phyloP scores from a whole-genome alignment of 2,888 invertebrate species.

The Protodeltote pygarga region DNA sequence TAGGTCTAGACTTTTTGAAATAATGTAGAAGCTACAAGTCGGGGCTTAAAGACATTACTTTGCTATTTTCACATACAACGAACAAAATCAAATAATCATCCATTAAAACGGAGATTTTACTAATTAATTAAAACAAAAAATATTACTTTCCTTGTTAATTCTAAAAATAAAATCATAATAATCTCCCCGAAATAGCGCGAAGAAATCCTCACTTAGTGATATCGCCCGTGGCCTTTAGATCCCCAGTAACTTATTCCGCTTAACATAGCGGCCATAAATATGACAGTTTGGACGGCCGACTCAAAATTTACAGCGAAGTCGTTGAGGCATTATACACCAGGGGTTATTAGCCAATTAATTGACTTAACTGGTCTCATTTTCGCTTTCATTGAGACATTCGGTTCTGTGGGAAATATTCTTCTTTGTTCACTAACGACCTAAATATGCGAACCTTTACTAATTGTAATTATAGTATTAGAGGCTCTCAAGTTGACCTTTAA shows the following conservation, averaged over 20 bases:
- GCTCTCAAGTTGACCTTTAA: conserved; percentile 7
- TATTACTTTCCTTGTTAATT: conserved; percentile 5
- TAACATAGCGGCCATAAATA: conserved; percentile 46
- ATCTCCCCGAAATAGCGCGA: conserved; percentile 39
- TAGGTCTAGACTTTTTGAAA: no score
- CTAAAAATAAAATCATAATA: conserved; percentile 35
- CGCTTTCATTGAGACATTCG: conserved; percentile 6
- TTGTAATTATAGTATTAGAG: conserved; percentile 3
- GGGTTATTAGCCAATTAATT: conserved; percentile 37
- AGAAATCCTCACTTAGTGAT: conserved; percentile 48
- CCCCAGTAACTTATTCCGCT: conserved; percentile 45
- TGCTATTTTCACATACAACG: no score
- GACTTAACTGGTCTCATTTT: conserved; percentile 25
- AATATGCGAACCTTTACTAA: conserved; percentile 3
- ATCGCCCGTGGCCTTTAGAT: conserved; percentile 43
- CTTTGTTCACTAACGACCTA: conserved; percentile 15
- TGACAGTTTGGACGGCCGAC: conserved; percentile 33
- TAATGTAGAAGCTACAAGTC: no score
- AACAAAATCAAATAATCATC: conserved; percentile 1
- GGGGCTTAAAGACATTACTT: no score
- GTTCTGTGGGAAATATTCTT: conserved; percentile 2
- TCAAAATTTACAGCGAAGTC: conserved; percentile 14
- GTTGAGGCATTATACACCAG: conserved; percentile 9
- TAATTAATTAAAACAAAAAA: no score
- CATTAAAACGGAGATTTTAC: conserved; percentile 12